phyloP scores from a whole-genome alignment of 1,140 invertebrate genomes.

The Aphelinus certus region DNA sequence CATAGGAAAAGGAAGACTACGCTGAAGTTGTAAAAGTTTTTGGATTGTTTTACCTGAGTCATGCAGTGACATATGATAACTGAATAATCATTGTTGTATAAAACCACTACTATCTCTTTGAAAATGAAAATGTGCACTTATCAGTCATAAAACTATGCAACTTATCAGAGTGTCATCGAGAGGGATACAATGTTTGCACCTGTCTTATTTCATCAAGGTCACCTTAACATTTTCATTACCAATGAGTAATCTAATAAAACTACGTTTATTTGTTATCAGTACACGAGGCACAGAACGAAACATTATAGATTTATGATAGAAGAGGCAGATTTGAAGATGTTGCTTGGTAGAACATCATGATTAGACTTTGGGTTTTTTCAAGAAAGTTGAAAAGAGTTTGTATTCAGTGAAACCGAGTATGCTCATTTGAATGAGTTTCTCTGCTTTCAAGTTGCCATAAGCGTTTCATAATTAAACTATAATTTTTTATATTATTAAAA shows the following conservation, averaged over 20 bases:
- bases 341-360: too few relatives aligned
- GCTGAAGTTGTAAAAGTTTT: not conserved
- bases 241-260: slow-evolving; percentile 30
- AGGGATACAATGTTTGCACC: slow-evolving; percentile 36
- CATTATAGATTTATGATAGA: not conserved
- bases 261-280: slow-evolving; percentile 11
- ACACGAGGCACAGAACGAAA: not conserved
- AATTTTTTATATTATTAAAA: not conserved
- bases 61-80: not conserved
- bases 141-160: slow-evolving; percentile 29
- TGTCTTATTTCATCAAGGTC: slow-evolving; percentile 39
- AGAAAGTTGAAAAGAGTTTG: too few relatives aligned
- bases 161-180: slow-evolving; percentile 26
- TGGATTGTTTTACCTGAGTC: not conserved
- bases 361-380: too few relatives aligned
- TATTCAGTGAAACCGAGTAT: too few relatives aligned
- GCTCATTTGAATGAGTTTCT: too few relatives aligned
- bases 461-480: too few relatives aligned
- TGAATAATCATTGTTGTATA: not conserved
- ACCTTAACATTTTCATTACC: slow-evolving; percentile 40
- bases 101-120: slow-evolving; percentile 3
- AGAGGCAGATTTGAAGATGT: too few relatives aligned
- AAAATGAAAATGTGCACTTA: slow-evolving; percentile 32
- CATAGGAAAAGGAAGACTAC: too few relatives aligned
- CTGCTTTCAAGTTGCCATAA: too few relatives aligned